These are phyloP conservation scores for Drosophila elegans DNA, from an alignment of 1,140 invertebrate species.

Conservation along the genomic window DNA sequence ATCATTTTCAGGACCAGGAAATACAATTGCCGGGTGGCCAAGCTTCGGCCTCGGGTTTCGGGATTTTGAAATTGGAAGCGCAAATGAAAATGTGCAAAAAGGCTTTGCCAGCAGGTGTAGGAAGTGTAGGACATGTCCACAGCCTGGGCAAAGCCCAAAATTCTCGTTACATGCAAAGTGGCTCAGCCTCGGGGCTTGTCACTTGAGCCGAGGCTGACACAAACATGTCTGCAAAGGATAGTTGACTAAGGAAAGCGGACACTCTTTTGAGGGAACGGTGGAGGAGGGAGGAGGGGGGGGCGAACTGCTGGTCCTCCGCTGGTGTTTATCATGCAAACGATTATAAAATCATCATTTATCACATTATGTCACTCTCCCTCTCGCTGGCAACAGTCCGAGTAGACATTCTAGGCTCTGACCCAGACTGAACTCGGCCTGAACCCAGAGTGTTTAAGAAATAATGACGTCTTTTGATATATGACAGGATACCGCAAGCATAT, in stretches of 20 bases:
- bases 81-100: slow-evolving; percentile 58
- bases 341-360: slow-evolving; percentile 83
- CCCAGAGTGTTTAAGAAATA: slow-evolving; percentile 48
- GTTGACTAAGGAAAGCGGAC: slow-evolving; percentile 48
- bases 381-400: slow-evolving; percentile 59
- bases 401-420: slow-evolving; percentile 42
- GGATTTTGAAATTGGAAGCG: slow-evolving; percentile 53
- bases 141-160: slow-evolving; percentile 36
- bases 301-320: slow-evolving; percentile 15
- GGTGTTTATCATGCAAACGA: slow-evolving; percentile 72
- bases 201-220: slow-evolving; percentile 58
- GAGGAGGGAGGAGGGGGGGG: background rate
- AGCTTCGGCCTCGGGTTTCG: slow-evolving; percentile 3
- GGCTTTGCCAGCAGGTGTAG: slow-evolving; percentile 46
- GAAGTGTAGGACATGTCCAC: slow-evolving; percentile 25
- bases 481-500: slow-evolving; percentile 24
- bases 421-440: slow-evolving; percentile 29
- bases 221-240: slow-evolving; percentile 63
- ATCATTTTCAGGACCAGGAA: slow-evolving; percentile 64
- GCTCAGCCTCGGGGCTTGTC: slow-evolving; percentile 48
- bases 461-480: slow-evolving; percentile 62
- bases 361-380: slow-evolving; percentile 66
- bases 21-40: slow-evolving; percentile 27
- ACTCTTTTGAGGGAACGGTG: slow-evolving; percentile 10
- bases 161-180: slow-evolving; percentile 51